Percentiles rank a stretch among this genome's conserved stretches.
Conservation (phyloP, 2,113 vertebrate genomes). For the Isichthys henryi region DNA sequence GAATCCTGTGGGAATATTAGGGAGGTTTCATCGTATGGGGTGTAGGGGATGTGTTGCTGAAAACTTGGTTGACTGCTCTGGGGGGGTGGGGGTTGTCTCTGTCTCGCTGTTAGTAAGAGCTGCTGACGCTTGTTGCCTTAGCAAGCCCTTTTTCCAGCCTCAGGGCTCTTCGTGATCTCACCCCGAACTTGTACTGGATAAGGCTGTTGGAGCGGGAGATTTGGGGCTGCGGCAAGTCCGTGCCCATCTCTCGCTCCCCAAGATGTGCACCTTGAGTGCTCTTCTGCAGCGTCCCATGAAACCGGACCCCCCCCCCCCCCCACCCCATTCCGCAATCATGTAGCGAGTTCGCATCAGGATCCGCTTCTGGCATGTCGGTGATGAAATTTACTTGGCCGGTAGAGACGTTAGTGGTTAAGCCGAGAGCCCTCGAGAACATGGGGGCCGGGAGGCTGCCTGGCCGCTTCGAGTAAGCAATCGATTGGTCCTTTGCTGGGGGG, state of each 20-base stretch:
- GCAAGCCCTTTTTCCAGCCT: slow-evolving; percentile 39
- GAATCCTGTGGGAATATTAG: neutral
- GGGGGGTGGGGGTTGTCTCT: slow-evolving; percentile 8
- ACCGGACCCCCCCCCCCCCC: slow-evolving; percentile 42
- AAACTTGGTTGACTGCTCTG: slow-evolving; percentile 19
- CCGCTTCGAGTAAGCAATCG: slow-evolving; percentile 43
- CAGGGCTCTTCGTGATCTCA: slow-evolving; percentile 48
- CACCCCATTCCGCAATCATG: slow-evolving; percentile 46
- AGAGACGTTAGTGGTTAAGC: slow-evolving; percentile 18
- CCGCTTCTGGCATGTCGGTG: slow-evolving; percentile 60
- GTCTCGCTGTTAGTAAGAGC: slow-evolving; percentile 23
- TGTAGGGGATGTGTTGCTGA: slow-evolving; percentile 23
- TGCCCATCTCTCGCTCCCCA: slow-evolving; percentile 46
- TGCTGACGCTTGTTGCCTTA: slow-evolving; percentile 39
- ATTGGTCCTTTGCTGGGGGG: slow-evolving; percentile 37
- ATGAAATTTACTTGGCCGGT: slow-evolving; percentile 59
- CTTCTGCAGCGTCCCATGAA: slow-evolving; percentile 50
- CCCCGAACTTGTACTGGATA: slow-evolving; percentile 60
- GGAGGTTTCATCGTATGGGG: slow-evolving; percentile 20
- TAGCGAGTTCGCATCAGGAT: slow-evolving; percentile 53
- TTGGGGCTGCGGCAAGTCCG: slow-evolving; percentile 53
- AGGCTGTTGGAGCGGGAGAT: slow-evolving; percentile 37
- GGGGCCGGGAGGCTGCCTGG: slow-evolving; percentile 29
- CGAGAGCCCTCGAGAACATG: slow-evolving; percentile 41
- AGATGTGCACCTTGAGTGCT: slow-evolving; percentile 50